Percentiles rank a stretch among this genome's conserved stretches.
Conservation (phyloP, 2,797 vertebrate species). For the Eulemur coronatus region DNA sequence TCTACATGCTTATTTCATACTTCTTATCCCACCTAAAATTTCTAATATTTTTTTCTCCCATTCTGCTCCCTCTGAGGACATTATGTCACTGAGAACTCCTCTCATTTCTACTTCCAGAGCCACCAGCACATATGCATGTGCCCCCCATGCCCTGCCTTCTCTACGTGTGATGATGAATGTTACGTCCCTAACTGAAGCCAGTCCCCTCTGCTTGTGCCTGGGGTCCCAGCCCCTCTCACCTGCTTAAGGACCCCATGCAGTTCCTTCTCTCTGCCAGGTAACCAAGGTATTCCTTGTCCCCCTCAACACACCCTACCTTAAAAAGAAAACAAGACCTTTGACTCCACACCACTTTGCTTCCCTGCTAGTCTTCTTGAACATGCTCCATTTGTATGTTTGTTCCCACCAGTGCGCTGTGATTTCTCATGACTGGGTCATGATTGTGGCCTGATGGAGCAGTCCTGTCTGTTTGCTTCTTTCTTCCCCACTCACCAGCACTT, state of each 20-base stretch:
- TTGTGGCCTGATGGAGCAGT: background rate
- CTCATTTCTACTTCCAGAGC: background rate
- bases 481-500: background rate
- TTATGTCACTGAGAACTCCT: background rate
- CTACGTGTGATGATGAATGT: background rate
- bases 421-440: background rate
- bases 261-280: background rate
- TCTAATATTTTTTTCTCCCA: background rate
- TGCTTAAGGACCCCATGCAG: background rate
- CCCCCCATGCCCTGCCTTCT: background rate
- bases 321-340: background rate
- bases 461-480: background rate
- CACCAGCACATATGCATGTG: background rate
- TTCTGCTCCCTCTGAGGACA: background rate
- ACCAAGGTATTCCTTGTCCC: background rate
- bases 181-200: background rate
- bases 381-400: too few species aligned
- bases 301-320: background rate
- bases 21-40: background rate
- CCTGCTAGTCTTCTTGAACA: background rate
- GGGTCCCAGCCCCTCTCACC: too few species aligned
- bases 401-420: background rate
- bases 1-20: background rate
- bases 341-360: background rate
- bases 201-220: background rate